Percentiles rank a stretch among this genome's conserved stretches.
Evolutionary conservation across 2,888 invertebrate genomes (phyloP).

Genomic region (Pristionchus arcanus): DNA sequence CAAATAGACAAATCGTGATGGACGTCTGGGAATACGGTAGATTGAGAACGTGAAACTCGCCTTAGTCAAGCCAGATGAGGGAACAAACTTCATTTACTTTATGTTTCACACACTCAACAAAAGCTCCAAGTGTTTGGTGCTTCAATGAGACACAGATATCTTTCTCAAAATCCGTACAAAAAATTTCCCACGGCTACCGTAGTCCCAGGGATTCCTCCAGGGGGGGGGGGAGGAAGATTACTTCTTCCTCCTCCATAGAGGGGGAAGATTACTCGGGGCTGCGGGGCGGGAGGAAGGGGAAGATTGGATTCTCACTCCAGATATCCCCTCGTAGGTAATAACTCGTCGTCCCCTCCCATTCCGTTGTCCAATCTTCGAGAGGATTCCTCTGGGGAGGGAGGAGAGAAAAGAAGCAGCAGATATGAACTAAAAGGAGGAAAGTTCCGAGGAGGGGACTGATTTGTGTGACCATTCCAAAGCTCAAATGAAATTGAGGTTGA

Average conservation of each 20-base stretch:
- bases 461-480: background rate
- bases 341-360: slow-evolving; percentile 13
- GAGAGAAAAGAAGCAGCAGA: background rate
- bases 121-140: too few species aligned
- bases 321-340: slow-evolving; percentile 45
- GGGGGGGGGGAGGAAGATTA: background rate
- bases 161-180: too few species aligned
- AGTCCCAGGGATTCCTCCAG: slow-evolving; percentile 17
- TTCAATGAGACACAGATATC: too few species aligned
- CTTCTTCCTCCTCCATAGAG: slow-evolving; percentile 3
- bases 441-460: background rate
- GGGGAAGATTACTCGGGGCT: slow-evolving; percentile 21
- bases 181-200: background rate
- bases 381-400: slow-evolving; percentile 3
- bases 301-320: slow-evolving; percentile 40
- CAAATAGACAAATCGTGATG: slow-evolving; percentile 36
- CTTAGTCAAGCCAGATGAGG: too few species aligned
- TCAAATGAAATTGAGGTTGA: background rate
- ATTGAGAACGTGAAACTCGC: background rate
- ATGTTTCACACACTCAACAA: too few species aligned
- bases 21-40: slow-evolving; percentile 19
- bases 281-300: slow-evolving; percentile 1
- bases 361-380: slow-evolving; percentile 36
- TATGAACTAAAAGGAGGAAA: slow-evolving; percentile 11
- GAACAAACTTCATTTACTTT: too few species aligned